Conservation (phyloP, 2,888 invertebrate genomes). For the Lepidocyrtoides sp. region DNA sequence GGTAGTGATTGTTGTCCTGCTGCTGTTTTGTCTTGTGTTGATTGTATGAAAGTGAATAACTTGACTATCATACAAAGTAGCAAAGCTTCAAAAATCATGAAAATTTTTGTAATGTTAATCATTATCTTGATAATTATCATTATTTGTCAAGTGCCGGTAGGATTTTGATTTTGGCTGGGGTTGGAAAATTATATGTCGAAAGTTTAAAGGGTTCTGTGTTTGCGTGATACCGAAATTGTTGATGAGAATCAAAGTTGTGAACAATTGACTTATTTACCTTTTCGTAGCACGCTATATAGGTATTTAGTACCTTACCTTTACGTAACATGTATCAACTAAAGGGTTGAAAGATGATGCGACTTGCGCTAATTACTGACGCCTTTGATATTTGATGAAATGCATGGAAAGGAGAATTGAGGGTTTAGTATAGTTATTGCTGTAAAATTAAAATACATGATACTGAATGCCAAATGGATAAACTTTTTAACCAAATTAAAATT, state of each 20-base stretch:
- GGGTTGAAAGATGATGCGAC: no score
- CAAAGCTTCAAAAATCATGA: background rate
- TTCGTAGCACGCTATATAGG: background rate
- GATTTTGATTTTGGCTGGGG: background rate
- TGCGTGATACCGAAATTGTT: background rate
- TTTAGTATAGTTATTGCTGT: no score
- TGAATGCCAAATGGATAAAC: no score
- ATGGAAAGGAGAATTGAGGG: background rate
- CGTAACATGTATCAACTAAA: no score
- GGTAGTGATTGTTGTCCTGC: background rate
- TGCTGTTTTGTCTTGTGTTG: background rate
- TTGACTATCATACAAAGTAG: background rate
- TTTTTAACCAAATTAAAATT: no score
- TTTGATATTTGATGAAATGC: background rate
- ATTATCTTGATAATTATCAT: background rate
- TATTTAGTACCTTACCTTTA: no score
- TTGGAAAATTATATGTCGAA: background rate
- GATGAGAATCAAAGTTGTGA: background rate
- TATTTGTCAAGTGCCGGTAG: background rate
- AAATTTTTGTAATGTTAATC: background rate
- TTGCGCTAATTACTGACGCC: constrained; percentile 48
- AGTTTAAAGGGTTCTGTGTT: background rate
- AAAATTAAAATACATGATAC: no score
- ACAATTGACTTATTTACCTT: background rate
- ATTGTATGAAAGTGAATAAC: background rate